Base-by-base conservation (phyloP, 2,888 invertebrate species). In the Limnephilus rhombicus region DNA sequence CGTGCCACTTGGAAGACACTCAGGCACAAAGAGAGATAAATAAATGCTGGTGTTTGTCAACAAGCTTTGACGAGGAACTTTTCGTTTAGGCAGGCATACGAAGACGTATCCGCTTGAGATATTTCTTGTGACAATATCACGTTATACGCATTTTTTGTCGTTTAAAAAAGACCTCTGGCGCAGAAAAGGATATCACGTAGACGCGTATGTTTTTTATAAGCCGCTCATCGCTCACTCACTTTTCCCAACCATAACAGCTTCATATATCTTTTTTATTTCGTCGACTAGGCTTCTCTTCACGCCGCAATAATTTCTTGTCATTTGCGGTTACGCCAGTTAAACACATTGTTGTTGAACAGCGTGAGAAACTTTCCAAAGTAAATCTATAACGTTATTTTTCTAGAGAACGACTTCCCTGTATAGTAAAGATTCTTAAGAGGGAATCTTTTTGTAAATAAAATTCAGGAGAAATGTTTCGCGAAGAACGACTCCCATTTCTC, bases 181-280 rank as follows among this genome's bases (percentile, higher is more conserved):
- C 80, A 88, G 45, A 82, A 87, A 68, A 90, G 85, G 90, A 90
- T 91, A 91, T 92, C 92, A 92, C 92, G 92, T 85, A 91, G 88
- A 80, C 89, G 90, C 92, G 93, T 93, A 93, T 93, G 92, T 93
- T 93, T 93, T 93, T 93, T 93, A 93, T 93, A 93, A 90, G 92
- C 93, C 92, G 88, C 92, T 86, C 93, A 90, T 92, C 92, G 90
- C 89, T 93, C 93, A 91, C 90, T 85, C 41, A 83, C 90, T 89
- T 90, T 83, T 90, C 85, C 85, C 80, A 92, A 81, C 92, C 89
- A 31, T 91, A 92, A 92, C 90, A 87, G 90, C 92, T 90, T 87
- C 90, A 90, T 92, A 90, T 90, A 90, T 92, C 83, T 90, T 86
- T 92, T 92, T 90, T 92, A 90, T 92, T 92, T 90, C 81, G 89